Evolutionary conservation across 2,797 vertebrate species (phyloP).

Genomic region (Fringilla coelebs): DNA sequence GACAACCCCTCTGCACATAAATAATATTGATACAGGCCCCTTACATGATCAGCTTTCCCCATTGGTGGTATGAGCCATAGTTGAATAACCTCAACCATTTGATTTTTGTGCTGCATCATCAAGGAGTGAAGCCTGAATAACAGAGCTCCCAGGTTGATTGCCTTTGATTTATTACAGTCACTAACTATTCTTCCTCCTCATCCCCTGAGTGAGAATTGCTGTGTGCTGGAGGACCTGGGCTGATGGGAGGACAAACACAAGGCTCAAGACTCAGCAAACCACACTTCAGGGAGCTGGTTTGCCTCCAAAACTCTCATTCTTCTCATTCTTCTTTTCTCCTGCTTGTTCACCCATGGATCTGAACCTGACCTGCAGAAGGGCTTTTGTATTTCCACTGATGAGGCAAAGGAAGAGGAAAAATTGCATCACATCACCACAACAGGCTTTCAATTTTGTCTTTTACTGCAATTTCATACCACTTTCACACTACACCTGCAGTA

Average conservation of each 20-base stretch:
- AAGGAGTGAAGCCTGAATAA: background rate
- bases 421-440: background rate
- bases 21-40: background rate
- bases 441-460: background rate
- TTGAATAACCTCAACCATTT: background rate
- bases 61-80: background rate
- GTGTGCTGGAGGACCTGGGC: background rate
- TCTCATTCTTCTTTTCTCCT: background rate
- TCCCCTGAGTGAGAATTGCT: accelerated
- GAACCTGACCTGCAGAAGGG: background rate
- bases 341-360: background rate
- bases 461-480: background rate
- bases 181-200: background rate
- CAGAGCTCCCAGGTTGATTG: background rate
- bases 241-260: background rate
- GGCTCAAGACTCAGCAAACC: background rate
- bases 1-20: background rate
- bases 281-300: background rate
- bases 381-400: background rate
- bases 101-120: background rate
- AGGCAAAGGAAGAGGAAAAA: background rate
- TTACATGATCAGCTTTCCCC: background rate
- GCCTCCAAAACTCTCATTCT: accelerated
- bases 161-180: constrained; percentile 5
- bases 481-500: background rate